Evolutionary conservation across 2,797 vertebrate genomes (phyloP).

Genomic region (Cephalopachus bancanus): DNA sequence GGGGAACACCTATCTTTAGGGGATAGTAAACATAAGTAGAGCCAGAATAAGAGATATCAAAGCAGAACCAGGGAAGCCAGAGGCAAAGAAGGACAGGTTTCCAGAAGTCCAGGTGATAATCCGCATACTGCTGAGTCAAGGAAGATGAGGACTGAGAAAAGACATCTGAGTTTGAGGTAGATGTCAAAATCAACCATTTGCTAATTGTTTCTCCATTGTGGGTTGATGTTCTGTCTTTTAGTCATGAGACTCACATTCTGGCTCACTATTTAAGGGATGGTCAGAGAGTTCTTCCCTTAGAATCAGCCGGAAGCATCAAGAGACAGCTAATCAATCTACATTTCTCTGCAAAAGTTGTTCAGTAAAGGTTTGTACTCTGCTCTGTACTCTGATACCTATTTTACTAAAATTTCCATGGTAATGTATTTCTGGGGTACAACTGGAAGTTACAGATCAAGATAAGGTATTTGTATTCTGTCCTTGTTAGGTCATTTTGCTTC

Average conservation of each 20-base stretch:
- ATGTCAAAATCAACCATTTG: background rate
- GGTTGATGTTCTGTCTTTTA: background rate
- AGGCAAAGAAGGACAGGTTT: background rate
- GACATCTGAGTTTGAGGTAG: rapidly evolving
- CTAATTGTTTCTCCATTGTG: background rate
- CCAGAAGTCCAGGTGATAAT: background rate
- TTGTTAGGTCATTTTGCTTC: conserved; percentile 23
- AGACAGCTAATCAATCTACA: background rate
- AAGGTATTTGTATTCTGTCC: background rate
- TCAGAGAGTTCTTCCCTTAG: background rate
- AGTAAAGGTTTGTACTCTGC: background rate
- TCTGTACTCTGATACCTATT: background rate
- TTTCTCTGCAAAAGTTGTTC: background rate
- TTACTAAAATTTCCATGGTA: conserved; percentile 22
- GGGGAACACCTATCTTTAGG: background rate
- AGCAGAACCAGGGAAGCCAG: background rate
- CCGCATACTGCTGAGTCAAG: background rate
- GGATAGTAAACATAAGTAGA: background rate
- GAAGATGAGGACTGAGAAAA: background rate
- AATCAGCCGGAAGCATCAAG: background rate
- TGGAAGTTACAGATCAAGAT: background rate
- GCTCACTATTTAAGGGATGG: background rate
- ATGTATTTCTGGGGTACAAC: background rate
- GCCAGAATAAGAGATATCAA: background rate
- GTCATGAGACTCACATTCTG: background rate